Conservation (phyloP, 2,113 vertebrate genomes). For the Phalacrocorax aristotelis region DNA sequence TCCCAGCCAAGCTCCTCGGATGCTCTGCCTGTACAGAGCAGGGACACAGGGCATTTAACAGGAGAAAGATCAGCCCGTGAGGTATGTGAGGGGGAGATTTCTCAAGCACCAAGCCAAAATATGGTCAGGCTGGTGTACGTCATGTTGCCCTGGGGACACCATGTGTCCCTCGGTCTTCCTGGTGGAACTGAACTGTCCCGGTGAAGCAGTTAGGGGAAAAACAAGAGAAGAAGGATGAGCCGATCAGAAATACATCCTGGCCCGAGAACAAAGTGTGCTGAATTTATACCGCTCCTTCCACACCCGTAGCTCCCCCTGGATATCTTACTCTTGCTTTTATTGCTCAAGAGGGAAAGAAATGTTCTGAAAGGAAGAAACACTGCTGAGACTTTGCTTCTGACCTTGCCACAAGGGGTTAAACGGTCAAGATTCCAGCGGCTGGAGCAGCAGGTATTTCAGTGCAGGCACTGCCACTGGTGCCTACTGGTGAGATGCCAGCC, state of each 20-base stretch:
- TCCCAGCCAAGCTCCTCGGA: background rate
- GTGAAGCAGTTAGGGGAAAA: background rate
- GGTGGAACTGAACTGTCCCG: background rate
- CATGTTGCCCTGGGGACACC: background rate
- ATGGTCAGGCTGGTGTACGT: fast-evolving
- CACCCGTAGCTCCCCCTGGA: background rate
- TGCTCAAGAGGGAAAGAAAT: background rate
- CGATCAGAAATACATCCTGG: background rate
- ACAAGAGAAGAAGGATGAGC: background rate
- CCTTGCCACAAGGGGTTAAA: background rate
- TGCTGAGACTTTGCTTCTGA: background rate
- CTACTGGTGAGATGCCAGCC: background rate
- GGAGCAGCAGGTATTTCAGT: background rate
- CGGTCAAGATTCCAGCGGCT: background rate
- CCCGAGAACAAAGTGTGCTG: background rate
- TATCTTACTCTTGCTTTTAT: background rate
- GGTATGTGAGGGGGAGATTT: background rate
- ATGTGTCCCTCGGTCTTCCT: background rate
- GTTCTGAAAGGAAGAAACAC: background rate
- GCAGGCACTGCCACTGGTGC: background rate
- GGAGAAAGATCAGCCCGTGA: background rate
- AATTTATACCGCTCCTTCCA: background rate
- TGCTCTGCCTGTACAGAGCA: background rate
- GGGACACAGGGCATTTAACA: too few species aligned
- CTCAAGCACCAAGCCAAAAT: background rate